Conservation (phyloP, 2,797 vertebrate genomes). For the Protosalanx chinensis region DNA sequence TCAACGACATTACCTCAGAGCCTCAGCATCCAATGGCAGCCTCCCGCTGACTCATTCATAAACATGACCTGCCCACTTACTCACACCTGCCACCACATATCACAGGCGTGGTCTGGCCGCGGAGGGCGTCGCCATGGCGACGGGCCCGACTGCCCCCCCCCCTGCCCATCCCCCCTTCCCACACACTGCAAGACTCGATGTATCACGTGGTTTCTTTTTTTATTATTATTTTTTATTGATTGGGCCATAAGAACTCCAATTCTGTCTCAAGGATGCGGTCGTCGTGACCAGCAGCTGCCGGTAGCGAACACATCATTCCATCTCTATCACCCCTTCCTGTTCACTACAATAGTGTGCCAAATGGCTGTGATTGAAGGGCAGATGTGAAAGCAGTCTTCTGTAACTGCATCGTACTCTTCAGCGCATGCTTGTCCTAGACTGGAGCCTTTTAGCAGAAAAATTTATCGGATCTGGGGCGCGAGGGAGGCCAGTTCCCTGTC, state of each 20-base stretch:
- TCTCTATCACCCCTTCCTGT: no score
- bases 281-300: no score
- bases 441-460: no score
- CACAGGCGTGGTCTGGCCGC: constrained; percentile 18
- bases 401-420: no score
- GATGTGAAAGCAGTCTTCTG: no score
- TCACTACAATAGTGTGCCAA: no score
- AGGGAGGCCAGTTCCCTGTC: no score
- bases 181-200: not conserved
- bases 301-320: no score
- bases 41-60: constrained; percentile 41
- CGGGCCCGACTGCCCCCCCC: not conserved
- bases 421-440: no score
- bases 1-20: constrained; percentile 29
- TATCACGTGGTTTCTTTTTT: not conserved
- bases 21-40: constrained; percentile 26
- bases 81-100: constrained; percentile 34
- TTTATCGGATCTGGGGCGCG: no score
- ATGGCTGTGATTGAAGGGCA: no score
- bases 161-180: no score
- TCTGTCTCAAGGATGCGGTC: not conserved
- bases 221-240: not conserved
- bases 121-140: constrained; percentile 37
- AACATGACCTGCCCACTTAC: constrained; percentile 41
- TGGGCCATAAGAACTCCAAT: not conserved